phyloP scores from a whole-genome alignment of 2,113 vertebrate genomes.

The Hydropotes inermis region DNA sequence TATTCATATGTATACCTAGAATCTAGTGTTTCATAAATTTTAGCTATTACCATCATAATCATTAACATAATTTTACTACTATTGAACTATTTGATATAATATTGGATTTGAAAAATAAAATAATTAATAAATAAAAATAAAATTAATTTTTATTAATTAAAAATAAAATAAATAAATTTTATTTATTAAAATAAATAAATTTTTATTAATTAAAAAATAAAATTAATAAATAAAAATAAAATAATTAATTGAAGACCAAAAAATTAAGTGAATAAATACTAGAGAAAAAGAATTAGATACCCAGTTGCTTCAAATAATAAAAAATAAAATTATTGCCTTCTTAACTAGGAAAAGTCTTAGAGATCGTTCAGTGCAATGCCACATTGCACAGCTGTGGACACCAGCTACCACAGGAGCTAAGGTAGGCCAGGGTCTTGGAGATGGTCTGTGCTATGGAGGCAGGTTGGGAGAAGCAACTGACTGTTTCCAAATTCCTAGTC shows the following conservation, averaged over 20 bases:
- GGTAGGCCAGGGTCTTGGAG: neutral
- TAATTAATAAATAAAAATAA: too few species aligned
- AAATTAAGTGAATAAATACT: neutral
- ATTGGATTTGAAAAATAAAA: conserved; percentile 10
- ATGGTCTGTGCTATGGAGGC: neutral
- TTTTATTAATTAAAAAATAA: too few species aligned
- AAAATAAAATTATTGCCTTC: neutral
- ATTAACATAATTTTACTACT: neutral
- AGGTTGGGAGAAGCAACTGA: neutral
- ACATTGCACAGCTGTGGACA: neutral
- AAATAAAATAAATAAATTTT: too few species aligned
- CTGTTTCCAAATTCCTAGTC: neutral
- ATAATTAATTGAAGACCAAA: neutral
- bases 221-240: too few species aligned
- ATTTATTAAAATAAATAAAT: too few species aligned
- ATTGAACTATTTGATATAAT: neutral
- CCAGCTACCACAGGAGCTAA: fast-evolving
- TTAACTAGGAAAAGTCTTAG: neutral
- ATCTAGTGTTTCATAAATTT: neutral
- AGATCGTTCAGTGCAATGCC: neutral
- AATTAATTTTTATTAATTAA: too few species aligned
- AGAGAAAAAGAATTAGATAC: neutral
- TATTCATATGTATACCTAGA: neutral
- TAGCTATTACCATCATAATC: neutral
- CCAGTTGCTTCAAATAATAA: neutral